Evolutionary conservation across 1,140 invertebrate species (phyloP).

Genomic region (honey bee (Apis mellifera)): Amel_HAv3.1 CM009933.2:9867501-9868000

Average conservation of each 20-base stretch:
- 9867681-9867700: constrained; percentile 66
- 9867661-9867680: constrained; percentile 60
- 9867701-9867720: constrained; percentile 25
- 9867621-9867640: constrained; percentile 31
- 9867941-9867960: constrained; percentile 3
- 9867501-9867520: background rate
- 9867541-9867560: no score
- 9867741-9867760: background rate
- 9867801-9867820: background rate
- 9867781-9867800: background rate
- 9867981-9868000: constrained; percentile 71
- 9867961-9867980: constrained; percentile 31
- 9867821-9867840: background rate
- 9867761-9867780: constrained; percentile 24
- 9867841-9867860: background rate
- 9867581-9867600: constrained; percentile 38
- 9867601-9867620: constrained; percentile 48
- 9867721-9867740: constrained; percentile 45
- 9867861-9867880: background rate
- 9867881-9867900: background rate
- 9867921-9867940: background rate
- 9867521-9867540: background rate
- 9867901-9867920: background rate
- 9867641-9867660: constrained; percentile 55
- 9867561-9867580: background rate